Base-by-base conservation (phyloP, 2,797 vertebrate genomes). In the Harpagifer antarcticus region DNA sequence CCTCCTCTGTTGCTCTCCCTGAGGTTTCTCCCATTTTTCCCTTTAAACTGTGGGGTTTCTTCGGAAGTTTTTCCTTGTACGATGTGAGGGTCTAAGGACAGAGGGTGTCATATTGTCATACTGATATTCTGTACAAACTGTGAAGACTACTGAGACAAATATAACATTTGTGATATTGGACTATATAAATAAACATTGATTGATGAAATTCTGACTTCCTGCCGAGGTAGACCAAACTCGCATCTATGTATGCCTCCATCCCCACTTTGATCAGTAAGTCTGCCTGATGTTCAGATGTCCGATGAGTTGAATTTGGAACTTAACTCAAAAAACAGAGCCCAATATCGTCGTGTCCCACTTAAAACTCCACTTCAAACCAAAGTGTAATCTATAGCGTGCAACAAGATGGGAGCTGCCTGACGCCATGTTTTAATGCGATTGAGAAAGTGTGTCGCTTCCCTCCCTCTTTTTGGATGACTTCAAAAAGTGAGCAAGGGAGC, bases 351-450 rank as follows among this genome's bases (percentile, higher is more conserved):
- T 93, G 91, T 90, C 90, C 92, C 91, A 93, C 85, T 92, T 93
- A 90, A 5, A 90, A 88, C 88, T 91, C 83, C 73, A 89, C 89
- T 91, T 90, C 86, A 91, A 92, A 90, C 87, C 82, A 75, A 91
- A 87, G 87, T 88, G 81, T 92, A 92, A 90, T 91, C 91, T 89
- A 84, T 77, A 91, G 84, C 81, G 48, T 77, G 82, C 90, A 88
- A 91, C 89, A 89, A 82, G 89, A 90, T 85, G 91, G 89, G 79
- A 90, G 87, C 89, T 87, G 93, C 86, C 86, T 89, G 87, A 92
- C 77, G 91, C 89, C 89, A 89, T 91, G 86, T 92, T 92, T 91
- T 91, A 92, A 93, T 92, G 91, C 88, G 89, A 93, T 92, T 91
- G 89, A 88, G 87, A 91, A 91, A 92, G 89, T 89, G 89, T 92